Percentiles rank a stretch among this genome's conserved stretches.
Conservation (phyloP, 2,113 vertebrate genomes). For the Podilymbus podiceps region DNA sequence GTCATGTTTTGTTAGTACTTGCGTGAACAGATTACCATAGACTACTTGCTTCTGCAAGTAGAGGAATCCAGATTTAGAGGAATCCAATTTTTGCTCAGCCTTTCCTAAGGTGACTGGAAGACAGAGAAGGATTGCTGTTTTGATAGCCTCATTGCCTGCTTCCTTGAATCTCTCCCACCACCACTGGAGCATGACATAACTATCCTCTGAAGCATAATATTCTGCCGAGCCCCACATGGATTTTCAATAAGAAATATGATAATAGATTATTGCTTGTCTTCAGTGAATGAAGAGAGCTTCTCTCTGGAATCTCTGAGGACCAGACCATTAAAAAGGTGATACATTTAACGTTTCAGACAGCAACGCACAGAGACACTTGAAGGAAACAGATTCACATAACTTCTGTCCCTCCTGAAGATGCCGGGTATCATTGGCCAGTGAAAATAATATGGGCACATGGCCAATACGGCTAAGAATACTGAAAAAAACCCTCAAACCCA, state of each 20-base stretch:
- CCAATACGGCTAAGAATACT: neutral
- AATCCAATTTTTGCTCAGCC: neutral
- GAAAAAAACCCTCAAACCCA: neutral
- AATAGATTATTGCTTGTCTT: neutral
- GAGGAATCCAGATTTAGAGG: neutral
- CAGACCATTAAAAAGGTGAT: neutral
- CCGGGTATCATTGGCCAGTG: neutral
- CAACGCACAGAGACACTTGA: neutral
- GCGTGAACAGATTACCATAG: neutral
- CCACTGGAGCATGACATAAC: neutral
- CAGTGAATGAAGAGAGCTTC: neutral
- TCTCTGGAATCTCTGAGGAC: neutral
- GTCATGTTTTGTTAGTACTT: neutral
- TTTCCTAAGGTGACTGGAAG: neutral
- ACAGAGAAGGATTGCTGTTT: neutral
- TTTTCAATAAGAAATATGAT: slow-evolving; percentile 16
- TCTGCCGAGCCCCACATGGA: neutral
- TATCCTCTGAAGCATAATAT: neutral
- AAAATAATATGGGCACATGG: neutral
- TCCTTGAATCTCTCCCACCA: neutral
- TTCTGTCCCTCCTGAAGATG: neutral
- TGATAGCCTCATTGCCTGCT: neutral
- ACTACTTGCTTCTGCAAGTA: neutral
- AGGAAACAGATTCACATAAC: neutral
- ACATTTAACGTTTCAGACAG: neutral